Conservation (phyloP, 1,140 invertebrate genomes). For the Luehdorfia chinensis region DNA sequence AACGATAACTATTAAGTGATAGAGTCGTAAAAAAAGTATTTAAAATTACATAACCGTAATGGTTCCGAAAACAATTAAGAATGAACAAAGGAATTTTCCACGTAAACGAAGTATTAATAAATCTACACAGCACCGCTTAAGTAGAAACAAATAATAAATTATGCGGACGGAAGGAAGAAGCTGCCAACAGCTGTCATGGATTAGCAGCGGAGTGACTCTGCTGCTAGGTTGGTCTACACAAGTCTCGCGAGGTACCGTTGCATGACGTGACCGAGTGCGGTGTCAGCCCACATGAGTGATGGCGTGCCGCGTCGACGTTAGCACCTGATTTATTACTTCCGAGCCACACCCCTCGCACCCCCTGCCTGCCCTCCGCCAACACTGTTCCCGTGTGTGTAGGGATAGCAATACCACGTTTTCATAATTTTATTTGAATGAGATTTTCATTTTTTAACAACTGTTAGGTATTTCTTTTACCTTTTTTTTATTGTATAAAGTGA, state of each 20-base stretch:
- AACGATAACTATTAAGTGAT: too few relatives aligned
- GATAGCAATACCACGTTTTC: constrained; percentile 11
- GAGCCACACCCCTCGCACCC: constrained; percentile 26
- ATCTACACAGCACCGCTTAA: too few relatives aligned
- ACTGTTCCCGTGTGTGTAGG: constrained; percentile 17
- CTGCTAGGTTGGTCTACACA: not conserved
- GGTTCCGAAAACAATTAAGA: too few relatives aligned
- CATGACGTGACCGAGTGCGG: constrained; percentile 47
- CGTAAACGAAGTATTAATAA: too few relatives aligned
- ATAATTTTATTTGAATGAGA: too few relatives aligned
- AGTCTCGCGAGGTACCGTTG: constrained; percentile 34
- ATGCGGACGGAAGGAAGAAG: constrained; percentile 1
- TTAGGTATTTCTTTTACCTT: too few relatives aligned
- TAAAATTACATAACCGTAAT: too few relatives aligned
- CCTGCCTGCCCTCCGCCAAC: constrained; percentile 17
- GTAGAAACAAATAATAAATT: constrained; percentile 8
- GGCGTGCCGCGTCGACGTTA: constrained; percentile 67
- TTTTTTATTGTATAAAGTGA: too few relatives aligned
- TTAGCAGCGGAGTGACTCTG: too few relatives aligned
- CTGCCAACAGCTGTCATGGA: not conserved
- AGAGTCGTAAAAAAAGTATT: too few relatives aligned
- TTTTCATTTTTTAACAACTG: too few relatives aligned
- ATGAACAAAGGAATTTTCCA: too few relatives aligned
- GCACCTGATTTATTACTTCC: constrained; percentile 72
- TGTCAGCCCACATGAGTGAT: constrained; percentile 64